These are phyloP conservation scores for Etheostoma perlongum DNA, from an alignment of 2,797 vertebrate species.

Conservation along the genomic window DNA sequence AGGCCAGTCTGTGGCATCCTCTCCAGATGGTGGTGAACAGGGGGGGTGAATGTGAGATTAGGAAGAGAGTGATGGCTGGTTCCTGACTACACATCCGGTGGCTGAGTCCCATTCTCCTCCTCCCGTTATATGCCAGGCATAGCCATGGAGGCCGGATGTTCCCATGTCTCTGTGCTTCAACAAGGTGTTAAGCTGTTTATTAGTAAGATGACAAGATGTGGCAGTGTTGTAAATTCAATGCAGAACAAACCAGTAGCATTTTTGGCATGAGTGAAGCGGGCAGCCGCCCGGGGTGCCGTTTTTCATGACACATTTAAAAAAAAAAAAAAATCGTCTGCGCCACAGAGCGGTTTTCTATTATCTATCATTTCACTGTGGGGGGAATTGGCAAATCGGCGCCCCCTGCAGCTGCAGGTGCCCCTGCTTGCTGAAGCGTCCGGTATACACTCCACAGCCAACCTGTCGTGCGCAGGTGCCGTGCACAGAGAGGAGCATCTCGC, in stretches of 20 bases:
- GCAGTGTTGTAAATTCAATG: background rate
- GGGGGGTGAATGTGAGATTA: slow-evolving; percentile 76
- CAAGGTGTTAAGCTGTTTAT: slow-evolving; percentile 65
- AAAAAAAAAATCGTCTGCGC: no score
- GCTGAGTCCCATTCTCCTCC: slow-evolving; percentile 65
- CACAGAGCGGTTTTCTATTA: no score
- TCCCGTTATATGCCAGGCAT: slow-evolving; percentile 59
- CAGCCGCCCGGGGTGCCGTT: no score
- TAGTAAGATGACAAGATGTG: slow-evolving; percentile 37
- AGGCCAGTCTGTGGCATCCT: slow-evolving; percentile 81
- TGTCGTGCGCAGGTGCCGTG: no score
- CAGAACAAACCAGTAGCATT: background rate
- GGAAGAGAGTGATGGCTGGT: slow-evolving; percentile 80
- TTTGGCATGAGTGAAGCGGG: no score
- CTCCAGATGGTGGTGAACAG: slow-evolving; percentile 82
- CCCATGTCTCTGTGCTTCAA: slow-evolving; percentile 47
- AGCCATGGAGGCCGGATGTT: slow-evolving; percentile 64
- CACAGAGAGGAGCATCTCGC: no score
- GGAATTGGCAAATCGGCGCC: no score
- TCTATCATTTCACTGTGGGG: no score
- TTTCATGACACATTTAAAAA: no score
- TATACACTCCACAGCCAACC: no score
- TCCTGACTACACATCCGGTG: slow-evolving; percentile 82
- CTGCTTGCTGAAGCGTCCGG: no score
- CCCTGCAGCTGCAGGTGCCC: no score